A percentile compares a stretch with the other conserved stretches of the same genome.
phyloP scores from a whole-genome alignment of 2,797 vertebrate genomes.

The Sebastolobus alascanus region DNA sequence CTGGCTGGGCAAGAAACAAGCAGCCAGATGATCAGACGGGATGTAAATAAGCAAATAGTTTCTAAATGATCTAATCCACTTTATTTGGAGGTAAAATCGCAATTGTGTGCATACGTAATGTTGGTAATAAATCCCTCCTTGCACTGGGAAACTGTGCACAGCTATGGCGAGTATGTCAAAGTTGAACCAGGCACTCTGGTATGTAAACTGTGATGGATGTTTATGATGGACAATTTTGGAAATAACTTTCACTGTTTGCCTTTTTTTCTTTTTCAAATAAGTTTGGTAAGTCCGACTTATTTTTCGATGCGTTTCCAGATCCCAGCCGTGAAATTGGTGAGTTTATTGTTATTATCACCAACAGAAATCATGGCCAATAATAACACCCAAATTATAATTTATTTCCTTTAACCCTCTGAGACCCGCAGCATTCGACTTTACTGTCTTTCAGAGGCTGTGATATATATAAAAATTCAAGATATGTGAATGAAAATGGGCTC shows the following conservation, averaged over 20 bases:
- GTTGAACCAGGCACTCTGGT: too few species aligned
- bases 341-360: not conserved
- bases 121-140: conserved; percentile 3
- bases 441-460: too few species aligned
- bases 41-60: not conserved
- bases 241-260: not conserved
- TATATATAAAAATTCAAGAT: too few species aligned
- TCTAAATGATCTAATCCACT: not conserved
- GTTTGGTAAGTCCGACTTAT: not conserved
- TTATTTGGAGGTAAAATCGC: not conserved
- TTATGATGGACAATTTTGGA: not conserved
- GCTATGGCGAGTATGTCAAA: not conserved
- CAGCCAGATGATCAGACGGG: not conserved
- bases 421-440: too few species aligned
- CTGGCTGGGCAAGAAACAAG: not conserved
- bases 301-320: not conserved
- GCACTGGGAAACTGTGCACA: not conserved
- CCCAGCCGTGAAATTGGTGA: not conserved
- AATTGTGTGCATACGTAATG: not conserved
- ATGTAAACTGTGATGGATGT: not conserved
- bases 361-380: not conserved
- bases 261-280: not conserved
- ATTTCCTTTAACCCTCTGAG: not conserved
- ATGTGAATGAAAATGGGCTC: too few species aligned
- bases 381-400: not conserved